Percentiles rank a stretch among this genome's conserved stretches.
These are phyloP conservation scores for Leptoteleia sp. DNA, from an alignment of 1,140 invertebrate species.

Conservation along the genomic window DNA sequence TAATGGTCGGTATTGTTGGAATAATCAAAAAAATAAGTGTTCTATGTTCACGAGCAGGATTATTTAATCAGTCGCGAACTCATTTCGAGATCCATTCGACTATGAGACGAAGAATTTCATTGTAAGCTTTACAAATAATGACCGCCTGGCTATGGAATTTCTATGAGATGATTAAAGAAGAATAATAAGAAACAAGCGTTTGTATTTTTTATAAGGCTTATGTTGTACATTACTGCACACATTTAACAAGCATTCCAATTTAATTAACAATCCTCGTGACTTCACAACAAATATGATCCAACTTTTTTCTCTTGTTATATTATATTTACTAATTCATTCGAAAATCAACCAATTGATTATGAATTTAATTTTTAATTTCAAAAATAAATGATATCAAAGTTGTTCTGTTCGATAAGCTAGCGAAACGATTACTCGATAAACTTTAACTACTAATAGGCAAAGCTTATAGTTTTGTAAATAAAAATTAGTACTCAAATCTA, in stretches of 20 bases:
- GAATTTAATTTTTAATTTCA: background rate
- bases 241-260: constrained; percentile 56
- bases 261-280: constrained; percentile 40
- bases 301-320: constrained; percentile 1
- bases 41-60: too few species aligned
- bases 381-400: background rate
- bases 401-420: background rate
- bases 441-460: background rate
- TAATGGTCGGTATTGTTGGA: too few species aligned
- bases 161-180: constrained; percentile 25
- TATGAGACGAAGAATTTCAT: constrained; percentile 17
- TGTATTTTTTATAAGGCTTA: constrained; percentile 69
- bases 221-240: constrained; percentile 65
- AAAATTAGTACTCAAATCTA: too few species aligned
- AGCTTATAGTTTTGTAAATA: background rate
- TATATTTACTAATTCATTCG: background rate
- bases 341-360: background rate
- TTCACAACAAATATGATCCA: constrained; percentile 33
- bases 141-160: constrained; percentile 58
- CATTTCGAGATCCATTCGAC: constrained; percentile 11
- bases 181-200: constrained; percentile 55
- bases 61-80: background rate
- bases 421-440: background rate
- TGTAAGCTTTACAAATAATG: constrained; percentile 42
- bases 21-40: too few species aligned